Conservation (phyloP, 1,140 invertebrate genomes). For the Eurosta solidaginis region DNA sequence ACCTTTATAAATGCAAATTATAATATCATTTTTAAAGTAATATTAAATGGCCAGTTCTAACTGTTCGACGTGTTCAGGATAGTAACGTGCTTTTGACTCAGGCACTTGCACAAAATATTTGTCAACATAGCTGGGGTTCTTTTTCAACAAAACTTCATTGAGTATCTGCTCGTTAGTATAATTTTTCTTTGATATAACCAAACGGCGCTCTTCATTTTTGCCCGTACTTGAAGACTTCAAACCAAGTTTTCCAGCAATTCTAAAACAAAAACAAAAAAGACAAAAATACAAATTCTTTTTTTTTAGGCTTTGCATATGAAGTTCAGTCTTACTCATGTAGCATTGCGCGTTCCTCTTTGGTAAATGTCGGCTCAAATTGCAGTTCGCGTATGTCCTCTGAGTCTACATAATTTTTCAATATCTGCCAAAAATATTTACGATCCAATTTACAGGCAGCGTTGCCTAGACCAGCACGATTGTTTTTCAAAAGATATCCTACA, state of each 20-base stretch:
- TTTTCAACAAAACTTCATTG: constrained; percentile 42
- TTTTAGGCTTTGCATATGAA: background rate
- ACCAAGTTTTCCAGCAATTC: constrained; percentile 57
- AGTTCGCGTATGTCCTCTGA: constrained; percentile 65
- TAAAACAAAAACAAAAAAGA: constrained; percentile 32
- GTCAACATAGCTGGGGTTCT: constrained; percentile 49
- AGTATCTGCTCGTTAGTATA: constrained; percentile 42
- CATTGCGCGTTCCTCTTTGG: constrained; percentile 70
- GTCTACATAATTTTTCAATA: constrained; percentile 62
- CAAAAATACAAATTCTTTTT: background rate
- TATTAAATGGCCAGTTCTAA: constrained; percentile 16
- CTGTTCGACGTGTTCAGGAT: constrained; percentile 42
- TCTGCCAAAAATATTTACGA: constrained; percentile 59
- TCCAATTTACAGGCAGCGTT: constrained; percentile 58
- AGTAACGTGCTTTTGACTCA: constrained; percentile 47
- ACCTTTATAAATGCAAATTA: background rate
- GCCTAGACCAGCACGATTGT: constrained; percentile 49
- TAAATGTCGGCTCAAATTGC: constrained; percentile 72
- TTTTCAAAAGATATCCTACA: constrained; percentile 60
- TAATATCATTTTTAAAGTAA: background rate
- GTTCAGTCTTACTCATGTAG: constrained; percentile 66
- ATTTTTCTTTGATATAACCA: constrained; percentile 59
- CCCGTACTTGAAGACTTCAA: constrained; percentile 68
- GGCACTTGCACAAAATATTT: constrained; percentile 57
- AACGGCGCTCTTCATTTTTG: constrained; percentile 57